Base-by-base conservation (phyloP, 2,797 vertebrate genomes). In the Schizopygopsis malacanthus region DNA sequence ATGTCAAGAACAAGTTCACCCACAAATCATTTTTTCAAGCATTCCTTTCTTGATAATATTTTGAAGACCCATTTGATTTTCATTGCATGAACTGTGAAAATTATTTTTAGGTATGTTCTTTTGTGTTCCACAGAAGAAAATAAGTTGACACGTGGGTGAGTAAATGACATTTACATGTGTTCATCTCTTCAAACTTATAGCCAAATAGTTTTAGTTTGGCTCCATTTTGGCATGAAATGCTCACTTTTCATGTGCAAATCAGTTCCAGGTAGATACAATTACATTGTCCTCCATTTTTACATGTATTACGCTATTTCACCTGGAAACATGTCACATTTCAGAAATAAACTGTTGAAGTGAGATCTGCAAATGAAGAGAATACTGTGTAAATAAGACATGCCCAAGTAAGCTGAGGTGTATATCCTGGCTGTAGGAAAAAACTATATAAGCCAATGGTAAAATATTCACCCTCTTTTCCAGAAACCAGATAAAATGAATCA, bases 401-500 rank as follows among this genome's bases (percentile, higher is more conserved):
- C 18, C n/a, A 43, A 43, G 22, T 78, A 56, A 9, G 22, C 12
- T 16, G 37, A 61, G 33, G 22, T 81, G 47, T 82, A 70, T 45
- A 13, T 73, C 33, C 77, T 45, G 25, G 77, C 72, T 70, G 56
- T 16, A 25, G 20, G 37, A 79, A 39, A 70, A 65, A 43, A 71
- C 59, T 43, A 16, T 67, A 86, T 81, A 63, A 85, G 81, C 70
- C 83, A 54, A 15, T 41, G 3, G 8, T 76, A 54, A 52, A 54
- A 67, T 76, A 79, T 45, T 63, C 39, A 83, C 45, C 9, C 25
- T 83, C 20, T 50, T 85, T 88, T 82, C 43, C 76, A 76, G 80
- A 91, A 88, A 86, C 91, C 89, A 92, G 92, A 92, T 93, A 83
- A 90, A 90, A 91, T 90, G 90, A 92, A 93, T 90, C 89, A 80